phyloP scores from a whole-genome alignment of 2,888 invertebrate species.

The Brachyptera putata region DNA sequence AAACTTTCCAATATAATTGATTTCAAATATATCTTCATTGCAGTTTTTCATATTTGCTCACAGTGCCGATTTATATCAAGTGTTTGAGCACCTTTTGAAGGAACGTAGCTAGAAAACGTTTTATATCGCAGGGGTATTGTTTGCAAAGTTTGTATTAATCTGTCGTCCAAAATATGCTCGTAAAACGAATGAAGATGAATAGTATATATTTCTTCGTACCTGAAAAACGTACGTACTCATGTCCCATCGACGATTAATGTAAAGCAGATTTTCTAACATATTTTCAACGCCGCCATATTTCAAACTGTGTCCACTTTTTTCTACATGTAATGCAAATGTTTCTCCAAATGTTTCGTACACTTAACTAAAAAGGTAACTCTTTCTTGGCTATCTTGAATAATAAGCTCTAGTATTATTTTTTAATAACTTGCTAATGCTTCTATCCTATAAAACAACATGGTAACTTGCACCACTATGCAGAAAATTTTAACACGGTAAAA shows the following conservation, averaged over 20 bases:
- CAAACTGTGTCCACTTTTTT: slow-evolving; percentile 7
- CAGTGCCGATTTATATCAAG: slow-evolving; percentile 23
- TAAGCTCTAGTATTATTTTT: neutral
- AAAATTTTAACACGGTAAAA: neutral
- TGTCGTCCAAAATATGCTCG: slow-evolving; percentile 19
- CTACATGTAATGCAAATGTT: neutral
- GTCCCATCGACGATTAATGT: slow-evolving; percentile 27
- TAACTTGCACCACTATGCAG: no score
- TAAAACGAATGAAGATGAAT: slow-evolving; percentile 22
- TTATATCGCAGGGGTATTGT: slow-evolving; percentile 22
- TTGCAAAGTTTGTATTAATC: slow-evolving; percentile 8
- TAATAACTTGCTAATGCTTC: no score
- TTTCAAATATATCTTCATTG: slow-evolving; percentile 22
- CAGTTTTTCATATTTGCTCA: slow-evolving; percentile 24
- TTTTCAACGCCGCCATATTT: slow-evolving; percentile 13
- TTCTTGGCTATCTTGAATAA: neutral
- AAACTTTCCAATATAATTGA: slow-evolving; percentile 10
- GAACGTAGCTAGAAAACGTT: slow-evolving; percentile 20
- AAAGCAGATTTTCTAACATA: slow-evolving; percentile 18
- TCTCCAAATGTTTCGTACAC: neutral
- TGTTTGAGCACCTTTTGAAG: slow-evolving; percentile 24
- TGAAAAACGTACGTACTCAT: slow-evolving; percentile 25
- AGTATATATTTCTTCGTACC: slow-evolving; percentile 32
- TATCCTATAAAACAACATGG: no score
- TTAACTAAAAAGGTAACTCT: neutral